Conservation (phyloP, 2,113 vertebrate species). For the Caretta caretta region DNA sequence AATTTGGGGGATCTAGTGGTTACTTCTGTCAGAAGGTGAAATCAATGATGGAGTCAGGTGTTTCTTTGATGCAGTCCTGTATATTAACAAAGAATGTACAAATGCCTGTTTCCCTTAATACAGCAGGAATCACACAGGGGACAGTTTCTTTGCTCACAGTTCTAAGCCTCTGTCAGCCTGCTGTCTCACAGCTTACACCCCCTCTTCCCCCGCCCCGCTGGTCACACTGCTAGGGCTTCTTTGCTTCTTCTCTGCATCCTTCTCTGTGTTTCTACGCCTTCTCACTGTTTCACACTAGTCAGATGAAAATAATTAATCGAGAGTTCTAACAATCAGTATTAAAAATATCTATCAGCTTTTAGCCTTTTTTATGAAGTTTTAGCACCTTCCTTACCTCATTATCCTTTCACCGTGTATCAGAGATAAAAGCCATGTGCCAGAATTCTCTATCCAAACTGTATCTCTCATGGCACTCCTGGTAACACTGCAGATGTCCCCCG, state of each 20-base stretch:
- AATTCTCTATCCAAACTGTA: neutral
- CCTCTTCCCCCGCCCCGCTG: neutral
- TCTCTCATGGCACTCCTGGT: neutral
- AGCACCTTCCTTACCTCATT: constrained; percentile 9
- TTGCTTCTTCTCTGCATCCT: neutral
- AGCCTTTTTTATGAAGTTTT: neutral
- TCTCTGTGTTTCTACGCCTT: neutral
- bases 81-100: neutral
- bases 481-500: neutral
- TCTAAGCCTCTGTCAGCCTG: neutral
- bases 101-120: neutral
- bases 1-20: neutral
- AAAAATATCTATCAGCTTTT: constrained; percentile 16
- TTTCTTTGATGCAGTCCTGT: neutral
- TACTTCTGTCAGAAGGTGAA: neutral
- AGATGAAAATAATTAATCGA: constrained; percentile 18
- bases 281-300: neutral
- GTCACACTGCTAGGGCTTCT: neutral
- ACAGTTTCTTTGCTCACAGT: neutral
- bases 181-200: neutral
- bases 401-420: neutral
- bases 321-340: neutral
- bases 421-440: constrained; percentile 13
- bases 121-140: neutral
- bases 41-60: neutral